Evolutionary conservation across 2,888 invertebrate species (phyloP), one percentile per base, ranked within the genome.

Genomic region (Eulithis testata): DNA sequence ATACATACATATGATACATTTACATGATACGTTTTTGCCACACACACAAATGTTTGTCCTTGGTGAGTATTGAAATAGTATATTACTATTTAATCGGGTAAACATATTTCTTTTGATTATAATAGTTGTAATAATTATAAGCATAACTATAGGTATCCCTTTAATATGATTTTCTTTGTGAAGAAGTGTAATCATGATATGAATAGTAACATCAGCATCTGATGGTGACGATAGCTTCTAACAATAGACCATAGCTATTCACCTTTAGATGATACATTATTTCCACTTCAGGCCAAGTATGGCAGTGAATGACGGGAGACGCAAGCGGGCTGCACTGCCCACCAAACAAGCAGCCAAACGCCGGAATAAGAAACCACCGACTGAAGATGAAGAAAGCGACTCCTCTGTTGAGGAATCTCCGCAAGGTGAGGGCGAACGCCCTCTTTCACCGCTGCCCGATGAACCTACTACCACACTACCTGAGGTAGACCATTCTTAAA

Each of bases 401-500:
- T 88, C 87, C 5, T 66, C 76, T 1, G 62, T 73, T 4, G 79
- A 83, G 0, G 86, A 87, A 5, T 27, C n/a, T 7, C 66, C 58
- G 0, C 82, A 82, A 58, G 27, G 50, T 31, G 85, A 84, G 7
- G 66, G 75, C 3, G 77, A 75, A 27, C 81, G 86, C 66, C 89
- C 91, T 40, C 94, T 93, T 0, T 94, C 94, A 55, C 94, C 94
- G 12, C 81, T 94, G 59, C 80, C 89, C 3, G 94, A 94, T 64
- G 95, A 95, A 69, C 94, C 95, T 11, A 92, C 93, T 5, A 90
- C 93, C 8, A 95, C 95, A 79, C 82, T 96, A 69, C 96, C 96
- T 8, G 95, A 95, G 82, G 94, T 93, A 55, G 31, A 47, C n/a
- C 0, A 14, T 12, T 8, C 12, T 40, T 40, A 11, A 6, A 40